phyloP scores from a whole-genome alignment of 2,113 vertebrate genomes.

The Sinocyclocheilus anshuiensis region DNA sequence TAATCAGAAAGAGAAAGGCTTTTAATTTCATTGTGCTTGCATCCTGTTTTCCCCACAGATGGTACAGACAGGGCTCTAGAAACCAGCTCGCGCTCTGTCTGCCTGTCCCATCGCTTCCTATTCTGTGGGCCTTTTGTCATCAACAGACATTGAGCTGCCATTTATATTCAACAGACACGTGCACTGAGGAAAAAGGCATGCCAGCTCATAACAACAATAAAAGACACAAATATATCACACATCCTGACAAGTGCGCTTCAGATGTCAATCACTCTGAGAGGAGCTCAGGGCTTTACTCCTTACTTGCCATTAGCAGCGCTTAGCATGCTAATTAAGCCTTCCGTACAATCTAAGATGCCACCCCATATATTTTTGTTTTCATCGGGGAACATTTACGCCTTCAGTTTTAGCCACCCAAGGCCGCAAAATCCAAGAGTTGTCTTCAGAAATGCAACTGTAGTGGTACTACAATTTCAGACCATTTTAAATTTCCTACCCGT shows the following conservation, averaged over 20 bases:
- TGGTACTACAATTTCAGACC: slow-evolving; percentile 57
- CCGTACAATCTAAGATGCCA: slow-evolving; percentile 48
- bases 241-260: slow-evolving; percentile 53
- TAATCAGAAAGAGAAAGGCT: slow-evolving; percentile 71
- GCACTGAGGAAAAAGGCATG: slow-evolving; percentile 64
- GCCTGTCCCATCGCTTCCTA: slow-evolving; percentile 61
- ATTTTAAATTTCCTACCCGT: slow-evolving; percentile 49
- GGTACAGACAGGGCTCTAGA: slow-evolving; percentile 64
- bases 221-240: slow-evolving; percentile 63
- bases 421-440: slow-evolving; percentile 45
- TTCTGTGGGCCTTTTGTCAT: slow-evolving; percentile 74
- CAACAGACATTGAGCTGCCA: slow-evolving; percentile 70
- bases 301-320: slow-evolving; percentile 52
- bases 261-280: slow-evolving; percentile 67
- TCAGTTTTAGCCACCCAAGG: slow-evolving; percentile 8
- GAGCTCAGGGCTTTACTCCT: slow-evolving; percentile 58
- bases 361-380: slow-evolving; percentile 1
- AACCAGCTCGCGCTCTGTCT: slow-evolving; percentile 55
- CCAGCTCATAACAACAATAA: slow-evolving; percentile 71
- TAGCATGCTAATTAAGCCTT: slow-evolving; percentile 53
- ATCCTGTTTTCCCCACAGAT: slow-evolving; percentile 70
- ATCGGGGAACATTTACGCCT: no score
- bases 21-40: slow-evolving; percentile 68
- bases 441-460: slow-evolving; percentile 54
- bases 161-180: slow-evolving; percentile 72